Percentiles rank a stretch among this genome's conserved stretches.
Evolutionary conservation across 2,113 vertebrate species (phyloP).

Genomic region (Syngnathoides biaculeatus): DNA sequence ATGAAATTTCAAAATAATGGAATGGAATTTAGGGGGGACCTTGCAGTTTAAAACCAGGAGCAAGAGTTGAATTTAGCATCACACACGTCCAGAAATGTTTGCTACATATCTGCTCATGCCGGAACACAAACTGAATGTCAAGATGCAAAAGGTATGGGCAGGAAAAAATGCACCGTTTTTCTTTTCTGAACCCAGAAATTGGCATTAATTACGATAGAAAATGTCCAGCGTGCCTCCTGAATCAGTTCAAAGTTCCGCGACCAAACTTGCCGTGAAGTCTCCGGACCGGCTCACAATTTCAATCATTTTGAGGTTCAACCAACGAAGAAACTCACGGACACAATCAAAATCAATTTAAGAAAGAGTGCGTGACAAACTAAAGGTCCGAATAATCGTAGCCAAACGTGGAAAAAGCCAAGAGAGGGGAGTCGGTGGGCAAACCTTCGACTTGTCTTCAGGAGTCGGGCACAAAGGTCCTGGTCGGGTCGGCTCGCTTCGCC

Average conservation of each 20-base stretch:
- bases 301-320: not conserved
- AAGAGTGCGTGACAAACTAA: not conserved
- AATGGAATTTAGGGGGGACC: too few species aligned
- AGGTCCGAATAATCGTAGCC: not conserved
- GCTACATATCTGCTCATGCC: not conserved
- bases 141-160: not conserved
- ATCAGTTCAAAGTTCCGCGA: not conserved
- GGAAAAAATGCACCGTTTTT: not conserved
- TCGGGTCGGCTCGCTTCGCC: too few species aligned
- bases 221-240: not conserved
- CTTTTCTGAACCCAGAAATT: not conserved
- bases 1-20: too few species aligned
- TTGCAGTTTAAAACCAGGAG: too few species aligned
- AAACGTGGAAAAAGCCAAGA: not conserved
- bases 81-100: too few species aligned
- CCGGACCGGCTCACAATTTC: not conserved
- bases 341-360: not conserved
- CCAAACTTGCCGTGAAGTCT: not conserved
- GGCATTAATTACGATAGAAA: not conserved
- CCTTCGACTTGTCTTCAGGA: constrained; percentile 66
- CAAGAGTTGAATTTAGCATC: too few species aligned
- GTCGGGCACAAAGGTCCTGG: constrained; percentile 60
- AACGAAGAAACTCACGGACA: not conserved
- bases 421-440: constrained; percentile 56
- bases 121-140: not conserved